These are phyloP conservation scores for Clarias platycephalus DNA, from an alignment of 2,797 vertebrate species.

Conservation along the genomic window DNA sequence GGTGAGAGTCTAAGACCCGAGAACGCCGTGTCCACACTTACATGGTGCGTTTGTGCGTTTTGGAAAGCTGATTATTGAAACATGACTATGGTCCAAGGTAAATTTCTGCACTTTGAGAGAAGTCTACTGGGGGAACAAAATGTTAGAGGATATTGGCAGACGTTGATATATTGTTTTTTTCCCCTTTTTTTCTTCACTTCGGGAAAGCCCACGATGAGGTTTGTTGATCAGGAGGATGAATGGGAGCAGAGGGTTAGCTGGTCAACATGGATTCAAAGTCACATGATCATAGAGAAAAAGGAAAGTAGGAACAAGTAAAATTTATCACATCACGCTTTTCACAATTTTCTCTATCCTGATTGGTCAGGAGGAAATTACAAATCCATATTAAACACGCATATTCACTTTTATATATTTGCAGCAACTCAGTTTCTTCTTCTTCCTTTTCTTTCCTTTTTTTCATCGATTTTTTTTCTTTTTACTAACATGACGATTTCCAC, in stretches of 20 bases:
- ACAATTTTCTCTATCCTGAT: not conserved
- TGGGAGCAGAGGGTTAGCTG: conserved; percentile 16
- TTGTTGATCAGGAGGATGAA: conserved; percentile 1
- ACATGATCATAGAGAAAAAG: conserved; percentile 17
- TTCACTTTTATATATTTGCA: not conserved
- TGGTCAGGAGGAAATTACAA: not conserved
- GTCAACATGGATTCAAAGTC: conserved; percentile 6
- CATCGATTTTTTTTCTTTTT: no score
- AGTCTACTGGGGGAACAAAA: conserved; percentile 13
- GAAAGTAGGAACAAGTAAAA: conserved; percentile 24
- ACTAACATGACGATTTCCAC: not conserved
- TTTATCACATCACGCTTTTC: conserved; percentile 3
- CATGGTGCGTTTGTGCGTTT: conserved; percentile 24
- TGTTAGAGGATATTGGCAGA: conserved; percentile 13
- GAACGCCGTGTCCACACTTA: not conserved
- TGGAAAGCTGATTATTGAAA: conserved; percentile 31
- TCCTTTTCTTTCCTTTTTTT: no score
- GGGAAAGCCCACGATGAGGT: conserved; percentile 11
- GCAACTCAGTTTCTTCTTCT: no score
- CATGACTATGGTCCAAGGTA: conserved; percentile 6
- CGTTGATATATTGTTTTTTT: not conserved
- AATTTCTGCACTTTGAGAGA: conserved; percentile 16
- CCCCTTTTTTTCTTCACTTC: conserved; percentile 2
- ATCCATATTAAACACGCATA: not conserved
- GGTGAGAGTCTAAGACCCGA: not conserved